phyloP scores from a whole-genome alignment of 2,113 vertebrate species.

The Laterallus jamaicensis region DNA sequence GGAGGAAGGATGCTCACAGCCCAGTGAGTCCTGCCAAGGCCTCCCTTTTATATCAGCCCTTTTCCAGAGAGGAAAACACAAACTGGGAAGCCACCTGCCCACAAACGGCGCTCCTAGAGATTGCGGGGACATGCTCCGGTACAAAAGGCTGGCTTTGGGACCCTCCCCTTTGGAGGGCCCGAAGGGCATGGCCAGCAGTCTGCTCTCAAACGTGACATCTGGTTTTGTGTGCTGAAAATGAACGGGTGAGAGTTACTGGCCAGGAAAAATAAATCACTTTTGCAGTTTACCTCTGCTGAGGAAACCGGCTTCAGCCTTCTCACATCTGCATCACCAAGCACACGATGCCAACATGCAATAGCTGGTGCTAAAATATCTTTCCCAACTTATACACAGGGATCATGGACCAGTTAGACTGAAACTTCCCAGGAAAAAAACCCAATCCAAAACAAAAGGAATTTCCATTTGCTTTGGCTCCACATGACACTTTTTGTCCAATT shows the following conservation, averaged over 20 bases:
- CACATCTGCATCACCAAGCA: neutral
- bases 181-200: neutral
- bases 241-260: neutral
- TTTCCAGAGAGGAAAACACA: neutral
- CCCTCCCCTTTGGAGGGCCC: neutral
- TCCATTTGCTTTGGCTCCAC: neutral
- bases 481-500: slow-evolving; percentile 6
- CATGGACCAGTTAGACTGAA: neutral
- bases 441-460: neutral
- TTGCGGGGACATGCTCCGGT: neutral
- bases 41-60: neutral
- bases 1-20: slow-evolving; percentile 45
- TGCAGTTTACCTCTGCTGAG: neutral
- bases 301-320: neutral
- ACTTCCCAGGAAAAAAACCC: neutral
- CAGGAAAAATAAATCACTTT: neutral
- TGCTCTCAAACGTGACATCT: neutral
- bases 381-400: neutral
- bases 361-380: neutral
- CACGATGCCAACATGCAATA: neutral
- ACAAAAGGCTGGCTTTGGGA: neutral
- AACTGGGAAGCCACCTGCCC: neutral
- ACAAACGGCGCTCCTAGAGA: neutral
- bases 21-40: slow-evolving; percentile 3
- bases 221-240: neutral